Evolutionary conservation across 2,797 vertebrate species (phyloP), one percentile per base, ranked within the genome.

Genomic region (Cetoscarus ocellatus): DNA sequence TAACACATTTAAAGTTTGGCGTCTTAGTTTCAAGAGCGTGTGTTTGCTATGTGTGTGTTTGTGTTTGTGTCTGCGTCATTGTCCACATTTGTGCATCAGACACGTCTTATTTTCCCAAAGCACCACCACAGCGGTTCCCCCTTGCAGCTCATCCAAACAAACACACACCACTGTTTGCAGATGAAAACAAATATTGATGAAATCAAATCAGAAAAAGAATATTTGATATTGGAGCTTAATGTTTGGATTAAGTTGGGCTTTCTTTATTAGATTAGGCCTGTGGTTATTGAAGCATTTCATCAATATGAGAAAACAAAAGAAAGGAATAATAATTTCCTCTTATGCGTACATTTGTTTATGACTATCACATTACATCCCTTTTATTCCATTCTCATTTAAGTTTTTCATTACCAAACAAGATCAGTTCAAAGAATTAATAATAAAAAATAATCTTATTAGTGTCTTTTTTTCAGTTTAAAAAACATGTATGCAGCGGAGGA

Each of bases 101-200:
- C 79, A 84, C 66, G 59, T 80, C 77, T 80, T 84, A 80, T 89
- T 87, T 86, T 88, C 76, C 38, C 84, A 65, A 27, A 67, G 59
- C 61, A 42, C 53, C 82, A 35, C 50, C 52, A 14, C 61, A 48
- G 47, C 52, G 40, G 74, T 66, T 71, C 63, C 69, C 40, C 82
- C 70, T 79, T 73, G 70, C 78, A 70, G 69, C 77, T 62, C 75
- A 67, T 77, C 79, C 77, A 91, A 89, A 92, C 89, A 93, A 86
- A 89, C 86, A 82, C 70, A 80, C 70, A 80, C 43, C 39, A 40
- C 67, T 87, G 88, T 92, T 91, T 92, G 85, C 81, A 80, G 86
- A 91, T 85, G 84, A 89, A 92, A 91, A 90, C 91, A 92, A 93
- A 93, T 92, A 91, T 88, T 91, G 90, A 87, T 88, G 56, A 85